Evolutionary conservation across 2,797 vertebrate species (phyloP).

Genomic region (Pseudochromis fuscus): DNA sequence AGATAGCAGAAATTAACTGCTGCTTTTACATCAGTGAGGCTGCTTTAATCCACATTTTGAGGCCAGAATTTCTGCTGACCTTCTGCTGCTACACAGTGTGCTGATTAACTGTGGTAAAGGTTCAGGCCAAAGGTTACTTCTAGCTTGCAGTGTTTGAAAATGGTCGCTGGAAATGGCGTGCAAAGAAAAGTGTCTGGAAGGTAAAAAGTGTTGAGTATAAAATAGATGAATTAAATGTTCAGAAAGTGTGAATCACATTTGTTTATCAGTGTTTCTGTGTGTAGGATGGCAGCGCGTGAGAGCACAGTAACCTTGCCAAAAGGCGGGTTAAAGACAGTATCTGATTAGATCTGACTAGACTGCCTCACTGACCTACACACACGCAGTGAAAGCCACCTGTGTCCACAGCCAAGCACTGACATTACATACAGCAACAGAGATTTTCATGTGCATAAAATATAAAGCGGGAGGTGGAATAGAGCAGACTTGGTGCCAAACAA

Average conservation of each 20-base stretch:
- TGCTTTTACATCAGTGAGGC: too few relatives aligned
- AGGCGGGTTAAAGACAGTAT: constrained; percentile 42
- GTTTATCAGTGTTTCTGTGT: neutral
- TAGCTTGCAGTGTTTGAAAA: neutral
- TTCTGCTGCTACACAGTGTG: neutral
- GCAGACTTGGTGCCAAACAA: neutral
- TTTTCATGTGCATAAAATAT: constrained; percentile 1
- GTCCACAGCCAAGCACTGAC: neutral
- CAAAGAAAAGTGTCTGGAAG: too few relatives aligned
- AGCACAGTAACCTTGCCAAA: constrained; percentile 49
- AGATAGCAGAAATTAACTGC: too few relatives aligned
- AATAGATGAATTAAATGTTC: neutral
- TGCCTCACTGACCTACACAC: constrained; percentile 29
- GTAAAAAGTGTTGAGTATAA: too few relatives aligned
- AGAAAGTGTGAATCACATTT: neutral
- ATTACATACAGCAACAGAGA: neutral
- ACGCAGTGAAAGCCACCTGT: constrained; percentile 1
- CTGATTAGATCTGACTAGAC: constrained; percentile 49
- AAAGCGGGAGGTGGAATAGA: neutral
- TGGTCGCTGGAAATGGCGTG: neutral
- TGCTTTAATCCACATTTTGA: too few relatives aligned
- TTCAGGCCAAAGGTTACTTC: neutral
- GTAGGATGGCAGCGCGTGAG: neutral
- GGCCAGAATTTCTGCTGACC: too few relatives aligned
- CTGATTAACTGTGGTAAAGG: neutral